These are phyloP conservation scores for Sphenodon punctatus DNA, from an alignment of 2,797 vertebrate genomes.

Conservation along the genomic window DNA sequence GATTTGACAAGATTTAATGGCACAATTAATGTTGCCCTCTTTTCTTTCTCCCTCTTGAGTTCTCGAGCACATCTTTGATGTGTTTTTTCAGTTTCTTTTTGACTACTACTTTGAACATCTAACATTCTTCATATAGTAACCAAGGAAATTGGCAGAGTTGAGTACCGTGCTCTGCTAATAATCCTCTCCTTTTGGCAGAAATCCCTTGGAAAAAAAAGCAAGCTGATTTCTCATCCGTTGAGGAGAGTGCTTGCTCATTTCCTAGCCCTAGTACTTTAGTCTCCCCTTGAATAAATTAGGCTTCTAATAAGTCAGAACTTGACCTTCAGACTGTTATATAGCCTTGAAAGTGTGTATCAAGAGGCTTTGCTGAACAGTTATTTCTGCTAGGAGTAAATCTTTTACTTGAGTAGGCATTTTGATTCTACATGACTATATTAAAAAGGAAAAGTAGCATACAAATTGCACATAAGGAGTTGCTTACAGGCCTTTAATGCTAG, in stretches of 20 bases:
- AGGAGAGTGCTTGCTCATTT: slow-evolving; percentile 50
- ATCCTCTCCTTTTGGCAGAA: slow-evolving; percentile 62
- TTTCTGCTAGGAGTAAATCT: slow-evolving; percentile 33
- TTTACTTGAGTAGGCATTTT: background rate
- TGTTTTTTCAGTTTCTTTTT: slow-evolving; percentile 42
- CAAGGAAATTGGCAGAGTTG: slow-evolving; percentile 69
- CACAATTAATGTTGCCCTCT: slow-evolving; percentile 22
- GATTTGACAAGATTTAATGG: slow-evolving; percentile 41
- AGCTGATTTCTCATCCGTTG: slow-evolving; percentile 41
- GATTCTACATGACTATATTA: background rate
- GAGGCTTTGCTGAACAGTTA: slow-evolving; percentile 37
- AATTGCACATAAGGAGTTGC: background rate
- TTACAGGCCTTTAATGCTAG: background rate
- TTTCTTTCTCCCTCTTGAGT: slow-evolving; percentile 30
- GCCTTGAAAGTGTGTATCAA: slow-evolving; percentile 51
- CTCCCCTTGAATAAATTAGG: slow-evolving; percentile 62
- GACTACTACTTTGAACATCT: slow-evolving; percentile 59
- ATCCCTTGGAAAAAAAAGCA: slow-evolving; percentile 20
- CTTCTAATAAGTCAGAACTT: slow-evolving; percentile 55
- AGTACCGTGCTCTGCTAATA: slow-evolving; percentile 53
- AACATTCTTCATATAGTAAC: slow-evolving; percentile 64
- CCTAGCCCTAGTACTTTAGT: slow-evolving; percentile 48
- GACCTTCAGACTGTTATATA: slow-evolving; percentile 49
- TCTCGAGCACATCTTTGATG: slow-evolving; percentile 55
- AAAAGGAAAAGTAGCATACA: background rate